phyloP scores from a whole-genome alignment of 30 jellyfish, hydroid and myxozoan species.

The Sanderia malayensis region DNA sequence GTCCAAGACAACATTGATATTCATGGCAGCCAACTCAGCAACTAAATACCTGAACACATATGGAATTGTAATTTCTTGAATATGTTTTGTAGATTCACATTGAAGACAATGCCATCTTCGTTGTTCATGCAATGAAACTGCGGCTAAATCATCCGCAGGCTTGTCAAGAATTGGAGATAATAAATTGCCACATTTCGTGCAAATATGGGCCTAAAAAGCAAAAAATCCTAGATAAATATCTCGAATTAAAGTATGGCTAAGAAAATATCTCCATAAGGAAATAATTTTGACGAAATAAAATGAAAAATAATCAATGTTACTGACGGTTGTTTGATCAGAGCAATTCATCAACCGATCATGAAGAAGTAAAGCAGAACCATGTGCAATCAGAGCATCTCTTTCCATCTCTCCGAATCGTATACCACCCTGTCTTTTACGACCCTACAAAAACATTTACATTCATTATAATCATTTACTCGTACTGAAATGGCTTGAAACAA shows the following conservation, averaged over 20 bases:
- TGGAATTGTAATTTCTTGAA: slow-evolving; percentile 73
- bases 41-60: slow-evolving; percentile 89
- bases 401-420: slow-evolving; percentile 99
- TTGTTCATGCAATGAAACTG: slow-evolving; percentile 55
- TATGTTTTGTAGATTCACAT: slow-evolving; percentile 62
- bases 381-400: slow-evolving; percentile 97
- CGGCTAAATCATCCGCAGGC: slow-evolving; percentile 79
- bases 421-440: slow-evolving; percentile 99
- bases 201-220: slow-evolving; percentile 65
- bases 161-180: slow-evolving; percentile 73
- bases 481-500: no score
- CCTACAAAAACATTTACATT: no score
- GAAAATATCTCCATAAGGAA: no score
- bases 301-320: no score
- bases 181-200: slow-evolving; percentile 92
- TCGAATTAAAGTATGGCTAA: no score
- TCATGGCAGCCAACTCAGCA: slow-evolving; percentile 98
- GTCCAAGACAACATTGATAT: slow-evolving; percentile 76
- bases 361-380: slow-evolving; percentile 95
- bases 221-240: no score
- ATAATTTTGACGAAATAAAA: no score
- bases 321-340: slow-evolving; percentile 74
- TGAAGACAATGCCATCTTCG: slow-evolving; percentile 79
- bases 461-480: no score
- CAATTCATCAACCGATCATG: slow-evolving; percentile 96